phyloP scores from a whole-genome alignment of 2,888 invertebrate species.

The Nebria brevicollis region DNA sequence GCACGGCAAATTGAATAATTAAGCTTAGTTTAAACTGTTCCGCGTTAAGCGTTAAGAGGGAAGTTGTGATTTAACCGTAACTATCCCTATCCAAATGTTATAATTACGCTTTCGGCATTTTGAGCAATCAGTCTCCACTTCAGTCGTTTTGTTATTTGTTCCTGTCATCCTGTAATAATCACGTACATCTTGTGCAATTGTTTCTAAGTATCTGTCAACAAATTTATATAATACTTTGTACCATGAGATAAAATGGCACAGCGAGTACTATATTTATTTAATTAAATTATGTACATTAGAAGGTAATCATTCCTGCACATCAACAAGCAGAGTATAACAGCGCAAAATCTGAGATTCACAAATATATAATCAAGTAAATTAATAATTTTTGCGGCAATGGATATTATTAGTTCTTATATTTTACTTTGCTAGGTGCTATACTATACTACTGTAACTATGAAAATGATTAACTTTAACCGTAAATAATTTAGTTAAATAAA shows the following conservation, averaged over 20 bases:
- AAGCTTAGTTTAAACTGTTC: constrained; percentile 43
- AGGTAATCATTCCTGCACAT: neutral
- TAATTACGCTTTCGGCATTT: neutral
- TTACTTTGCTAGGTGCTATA: too few species aligned
- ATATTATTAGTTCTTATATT: too few species aligned
- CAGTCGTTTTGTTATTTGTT: constrained; percentile 12
- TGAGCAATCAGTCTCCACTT: neutral
- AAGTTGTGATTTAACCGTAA: constrained; percentile 38
- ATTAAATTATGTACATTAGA: neutral
- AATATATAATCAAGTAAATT: too few species aligned
- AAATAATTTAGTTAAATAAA: too few species aligned
- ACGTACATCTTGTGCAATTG: neutral
- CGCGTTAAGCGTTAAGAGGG: constrained; percentile 41
- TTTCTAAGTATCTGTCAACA: constrained; percentile 6
- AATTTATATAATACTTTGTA: neutral
- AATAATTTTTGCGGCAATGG: too few species aligned
- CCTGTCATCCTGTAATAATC: constrained; percentile 12
- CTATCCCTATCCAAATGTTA: neutral
- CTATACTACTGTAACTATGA: too few species aligned
- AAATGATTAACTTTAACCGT: too few species aligned
- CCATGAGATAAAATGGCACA: neutral
- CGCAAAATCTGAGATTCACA: too few species aligned
- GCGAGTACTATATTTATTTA: neutral
- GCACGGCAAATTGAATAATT: constrained; percentile 40
- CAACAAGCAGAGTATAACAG: too few species aligned